Evolutionary conservation across 2,113 vertebrate genomes (phyloP).

Genomic region (Zapornia atra): DNA sequence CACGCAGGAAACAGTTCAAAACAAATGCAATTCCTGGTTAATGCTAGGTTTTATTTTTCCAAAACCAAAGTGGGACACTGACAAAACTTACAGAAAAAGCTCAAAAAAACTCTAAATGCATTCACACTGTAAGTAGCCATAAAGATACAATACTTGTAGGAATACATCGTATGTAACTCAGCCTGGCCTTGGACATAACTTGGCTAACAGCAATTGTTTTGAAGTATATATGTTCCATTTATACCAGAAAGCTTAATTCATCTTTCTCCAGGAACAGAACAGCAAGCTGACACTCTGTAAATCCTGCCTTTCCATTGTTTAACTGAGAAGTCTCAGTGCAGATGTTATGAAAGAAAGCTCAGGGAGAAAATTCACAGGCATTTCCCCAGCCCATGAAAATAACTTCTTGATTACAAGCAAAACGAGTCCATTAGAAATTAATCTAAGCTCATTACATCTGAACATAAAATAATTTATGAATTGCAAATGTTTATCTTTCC

Average conservation of each 20-base stretch:
- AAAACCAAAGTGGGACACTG: neutral
- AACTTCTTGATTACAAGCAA: neutral
- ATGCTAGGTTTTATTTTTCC: neutral
- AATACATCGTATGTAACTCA: neutral
- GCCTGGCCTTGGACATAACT: conserved; percentile 10
- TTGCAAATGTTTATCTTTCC: conserved; percentile 18
- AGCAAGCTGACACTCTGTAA: conserved; percentile 35
- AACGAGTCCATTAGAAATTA: neutral
- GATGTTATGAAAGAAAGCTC: neutral
- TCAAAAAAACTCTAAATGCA: neutral
- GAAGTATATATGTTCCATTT: conserved; percentile 30
- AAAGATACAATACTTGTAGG: conserved; percentile 7
- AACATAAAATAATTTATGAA: neutral
- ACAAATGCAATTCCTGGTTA: neutral
- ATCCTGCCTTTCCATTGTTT: conserved; percentile 37
- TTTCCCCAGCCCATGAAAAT: conserved; percentile 16
- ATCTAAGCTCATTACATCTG: conserved; percentile 24
- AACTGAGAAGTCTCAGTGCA: neutral
- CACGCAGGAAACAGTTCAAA: neutral
- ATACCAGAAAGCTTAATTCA: conserved; percentile 20
- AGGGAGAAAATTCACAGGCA: neutral
- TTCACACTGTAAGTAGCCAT: conserved; percentile 21
- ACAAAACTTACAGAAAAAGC: neutral
- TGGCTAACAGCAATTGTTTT: conserved; percentile 49
- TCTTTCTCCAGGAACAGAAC: conserved; percentile 3